These are phyloP conservation scores for Eulemur macaco DNA, from an alignment of 2,113 vertebrate genomes.

Conservation along the genomic window DNA sequence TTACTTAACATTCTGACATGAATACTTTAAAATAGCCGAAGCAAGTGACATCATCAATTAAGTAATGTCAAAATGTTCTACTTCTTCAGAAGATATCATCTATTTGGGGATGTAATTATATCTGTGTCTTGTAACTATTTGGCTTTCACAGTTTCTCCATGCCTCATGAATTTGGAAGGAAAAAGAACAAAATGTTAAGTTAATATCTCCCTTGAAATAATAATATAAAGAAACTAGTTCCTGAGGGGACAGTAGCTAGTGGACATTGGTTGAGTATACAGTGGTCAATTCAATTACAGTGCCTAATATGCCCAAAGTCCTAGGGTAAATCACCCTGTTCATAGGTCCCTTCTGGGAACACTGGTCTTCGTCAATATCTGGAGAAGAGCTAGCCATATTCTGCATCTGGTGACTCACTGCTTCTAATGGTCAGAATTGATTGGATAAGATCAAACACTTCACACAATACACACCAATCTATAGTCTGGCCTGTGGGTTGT, in stretches of 20 bases:
- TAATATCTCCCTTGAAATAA: neutral
- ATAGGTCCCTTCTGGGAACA: neutral
- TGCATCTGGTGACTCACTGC: neutral
- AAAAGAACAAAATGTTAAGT: neutral
- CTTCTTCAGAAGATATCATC: neutral
- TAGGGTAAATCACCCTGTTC: neutral
- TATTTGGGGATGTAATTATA: neutral
- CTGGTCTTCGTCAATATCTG: neutral
- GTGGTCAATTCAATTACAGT: neutral
- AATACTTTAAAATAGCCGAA: neutral
- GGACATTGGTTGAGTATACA: neutral
- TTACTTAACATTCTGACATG: neutral
- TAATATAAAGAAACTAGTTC: neutral
- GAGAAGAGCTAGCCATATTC: neutral
- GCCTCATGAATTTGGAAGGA: neutral
- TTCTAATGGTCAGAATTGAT: neutral
- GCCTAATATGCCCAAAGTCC: neutral
- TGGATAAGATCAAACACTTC: neutral
- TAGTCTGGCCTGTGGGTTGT: neutral
- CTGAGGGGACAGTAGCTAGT: neutral
- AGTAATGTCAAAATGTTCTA: neutral
- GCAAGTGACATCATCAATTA: neutral
- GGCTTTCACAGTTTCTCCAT: neutral
- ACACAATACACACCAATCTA: neutral
- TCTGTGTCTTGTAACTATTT: neutral